Evolutionary conservation across 2,797 vertebrate species (phyloP), one percentile per base, ranked within the genome.

Genomic region (Neosilurus mollespiculum): DNA sequence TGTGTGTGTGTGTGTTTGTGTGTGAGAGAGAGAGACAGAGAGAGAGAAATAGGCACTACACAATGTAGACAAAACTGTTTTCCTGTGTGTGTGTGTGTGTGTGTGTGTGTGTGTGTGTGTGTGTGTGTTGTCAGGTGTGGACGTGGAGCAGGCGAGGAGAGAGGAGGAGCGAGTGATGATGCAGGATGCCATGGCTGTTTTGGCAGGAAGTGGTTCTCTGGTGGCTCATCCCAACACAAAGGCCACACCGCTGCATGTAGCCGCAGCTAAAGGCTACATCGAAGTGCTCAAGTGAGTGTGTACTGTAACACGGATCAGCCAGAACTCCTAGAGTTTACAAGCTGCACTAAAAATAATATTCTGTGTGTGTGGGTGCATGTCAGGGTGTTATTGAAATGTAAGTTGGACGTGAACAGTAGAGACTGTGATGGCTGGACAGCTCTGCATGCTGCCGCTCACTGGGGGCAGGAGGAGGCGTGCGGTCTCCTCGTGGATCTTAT

Each of bases 381-480:
- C 87, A 94, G 94, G 89, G 92, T 95, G 78, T 91, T 96, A 80
- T 83, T 96, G 62, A 91, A 96, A 92, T 93, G 94, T 61, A 87
- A 86, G 4, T 85, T 94, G 58, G 94, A 95, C 22, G 93, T 96
- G 87, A 93, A 96, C 91, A 87, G 93, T 86, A 89, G 89, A 80
- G 96, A 96, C 90, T 83, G 82, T 0, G 95, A 96, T 3, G 94
- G 95, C 2, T 96, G 96, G 96, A 95, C 95, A 1, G 89, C 95
- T n/a, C 89, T 96, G 67, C 96, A 96, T 14, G 96, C 94, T 0
- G 96, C 94, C 0, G 91, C 95, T 83, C 96, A 96, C 91, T 96
- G 96, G 96, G 96, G 96, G 9, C 95, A 96, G 87, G 93, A 95
- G 88, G 95, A 96, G 86, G 93, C 94, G 81, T 96, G 95, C 92